Percentiles rank a stretch among this genome's conserved stretches.
These are phyloP conservation scores for Aphyosemion australe DNA, from an alignment of 2,113 vertebrate species.

Conservation along the genomic window DNA sequence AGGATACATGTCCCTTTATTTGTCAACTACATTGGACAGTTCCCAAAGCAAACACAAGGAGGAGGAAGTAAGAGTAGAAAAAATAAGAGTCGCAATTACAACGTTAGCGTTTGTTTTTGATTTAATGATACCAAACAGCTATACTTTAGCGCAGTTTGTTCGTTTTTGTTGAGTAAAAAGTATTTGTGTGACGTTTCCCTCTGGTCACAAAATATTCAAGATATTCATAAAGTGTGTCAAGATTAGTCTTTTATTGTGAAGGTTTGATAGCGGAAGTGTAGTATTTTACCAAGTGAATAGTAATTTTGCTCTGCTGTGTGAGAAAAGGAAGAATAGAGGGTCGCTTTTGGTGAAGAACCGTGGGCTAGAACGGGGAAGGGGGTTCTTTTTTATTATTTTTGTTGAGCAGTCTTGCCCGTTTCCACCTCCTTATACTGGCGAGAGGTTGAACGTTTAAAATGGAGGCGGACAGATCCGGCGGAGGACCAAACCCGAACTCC, in stretches of 20 bases:
- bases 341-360: constrained; percentile 41
- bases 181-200: accelerated
- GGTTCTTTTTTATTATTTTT: constrained; percentile 49
- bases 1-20: constrained; percentile 55
- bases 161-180: too few species aligned
- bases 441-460: constrained; percentile 73
- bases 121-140: neutral
- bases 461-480: constrained; percentile 83
- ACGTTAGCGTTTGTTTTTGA: neutral
- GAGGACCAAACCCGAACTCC: constrained; percentile 79
- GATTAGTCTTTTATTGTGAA: constrained; percentile 53
- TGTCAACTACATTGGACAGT: constrained; percentile 38
- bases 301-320: constrained; percentile 60
- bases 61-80: constrained; percentile 25
- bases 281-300: constrained; percentile 66
- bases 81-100: constrained; percentile 50
- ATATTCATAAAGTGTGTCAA: neutral
- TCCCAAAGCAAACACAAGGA: constrained; percentile 15
- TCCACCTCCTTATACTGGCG: constrained; percentile 71
- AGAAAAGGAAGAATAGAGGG: constrained; percentile 75
- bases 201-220: neutral
- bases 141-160: too few species aligned
- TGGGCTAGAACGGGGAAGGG: constrained; percentile 52
- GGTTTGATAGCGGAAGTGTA: constrained; percentile 60
- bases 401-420: constrained; percentile 43